Base-by-base conservation (phyloP, 2,797 vertebrate genomes). In the Lemur catta region DNA sequence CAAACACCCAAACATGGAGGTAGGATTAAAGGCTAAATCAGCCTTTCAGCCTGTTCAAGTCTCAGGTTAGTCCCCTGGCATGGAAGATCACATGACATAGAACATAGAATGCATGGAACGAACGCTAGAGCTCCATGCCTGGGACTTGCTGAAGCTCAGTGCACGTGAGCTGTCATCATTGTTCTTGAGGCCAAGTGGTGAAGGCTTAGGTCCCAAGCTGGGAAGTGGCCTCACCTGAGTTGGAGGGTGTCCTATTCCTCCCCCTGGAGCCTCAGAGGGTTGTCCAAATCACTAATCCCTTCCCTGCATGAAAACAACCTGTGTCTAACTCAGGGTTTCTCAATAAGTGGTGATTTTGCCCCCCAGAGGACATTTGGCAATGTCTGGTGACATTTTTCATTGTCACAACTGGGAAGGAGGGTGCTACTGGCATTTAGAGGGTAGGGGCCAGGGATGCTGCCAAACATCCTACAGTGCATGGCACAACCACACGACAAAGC, bases 141-240 rank as follows among this genome's bases (percentile, higher is more conserved):
- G 63, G 43, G 57, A 41, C n/a, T 9, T 0, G 24, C 41, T 13
- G 28, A 38, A 48, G 41, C 11, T 67, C n/a, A 13, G 2, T 0
- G n/a, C 8, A 17, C 50, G 9, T 0, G 13, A 52, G 43, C 1
- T 18, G 13, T 28, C 0, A 1, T 55, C 35, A 14, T 48, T 7
- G 7, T 7, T 81, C 76, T 79, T 52, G 13, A 78, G 76, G 50
- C 71, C 89, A 59, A 43, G n/a, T 7, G 24, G 20, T 88, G 43
- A 46, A n/a, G 67, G 43, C 17, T 22, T 35, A 24, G n/a, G 28
- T 50, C 24, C 52, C 24, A 30, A 79, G 76, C 63, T 38, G 28
- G 38, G n/a, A n/a, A 28, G 22, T 24, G 59, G 38, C 52, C 80
- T 67, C 22, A 7, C 41, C 22, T 57, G 35, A 38, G 4, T 33